Evolutionary conservation across 2,888 invertebrate genomes (phyloP).

Genomic region (Dolichopus griseipennis): DNA sequence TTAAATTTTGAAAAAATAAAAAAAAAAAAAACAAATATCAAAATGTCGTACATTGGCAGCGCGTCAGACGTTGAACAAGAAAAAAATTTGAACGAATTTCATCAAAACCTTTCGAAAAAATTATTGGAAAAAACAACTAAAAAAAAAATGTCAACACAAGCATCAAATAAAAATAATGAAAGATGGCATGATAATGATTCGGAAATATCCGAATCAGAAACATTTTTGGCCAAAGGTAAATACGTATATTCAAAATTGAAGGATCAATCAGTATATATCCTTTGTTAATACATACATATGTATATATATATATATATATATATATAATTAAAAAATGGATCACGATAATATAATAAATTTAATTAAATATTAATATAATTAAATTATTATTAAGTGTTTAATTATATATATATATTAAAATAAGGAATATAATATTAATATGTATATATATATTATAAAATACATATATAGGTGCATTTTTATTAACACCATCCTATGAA

Average conservation of each 20-base stretch:
- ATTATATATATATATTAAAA: no score
- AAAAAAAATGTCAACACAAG: constrained; percentile 37
- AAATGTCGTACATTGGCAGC: constrained; percentile 41
- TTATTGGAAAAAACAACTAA: constrained; percentile 23
- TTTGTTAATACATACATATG: neutral
- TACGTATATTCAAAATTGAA: neutral
- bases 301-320: neutral
- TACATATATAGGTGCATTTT: constrained; percentile 56
- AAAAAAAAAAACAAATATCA: neutral
- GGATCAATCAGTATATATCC: neutral
- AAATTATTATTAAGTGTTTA: no score
- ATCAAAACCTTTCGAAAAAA: constrained; percentile 21
- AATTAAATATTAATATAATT: no score
- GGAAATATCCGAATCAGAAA: constrained; percentile 63
- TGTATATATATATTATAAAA: constrained; percentile 6
- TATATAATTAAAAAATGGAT: no score
- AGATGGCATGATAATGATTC: constrained; percentile 69
- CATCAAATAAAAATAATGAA: constrained; percentile 30
- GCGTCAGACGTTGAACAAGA: constrained; percentile 41
- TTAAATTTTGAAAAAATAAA: neutral
- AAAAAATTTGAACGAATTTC: constrained; percentile 30
- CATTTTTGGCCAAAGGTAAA: constrained; percentile 66
- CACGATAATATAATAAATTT: no score
- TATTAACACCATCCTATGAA: constrained; percentile 77
- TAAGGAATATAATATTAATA: no score